Percentiles rank a stretch among this genome's conserved stretches.
Conservation (phyloP, 2,113 vertebrate genomes). For the Orcinus orca region DNA sequence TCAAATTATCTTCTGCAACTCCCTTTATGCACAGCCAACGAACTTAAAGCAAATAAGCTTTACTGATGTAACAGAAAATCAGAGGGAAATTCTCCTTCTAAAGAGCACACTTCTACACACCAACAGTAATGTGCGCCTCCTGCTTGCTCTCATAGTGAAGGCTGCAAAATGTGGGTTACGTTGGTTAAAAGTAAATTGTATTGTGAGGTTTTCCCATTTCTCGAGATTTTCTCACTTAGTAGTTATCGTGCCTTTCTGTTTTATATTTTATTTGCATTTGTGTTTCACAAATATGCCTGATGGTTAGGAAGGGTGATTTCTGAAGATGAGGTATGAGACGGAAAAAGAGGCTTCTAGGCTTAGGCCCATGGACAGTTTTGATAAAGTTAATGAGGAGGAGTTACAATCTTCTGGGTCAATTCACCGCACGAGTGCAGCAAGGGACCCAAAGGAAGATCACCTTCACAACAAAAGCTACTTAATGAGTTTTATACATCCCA, state of each 20-base stretch:
- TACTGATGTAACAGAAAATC: not conserved
- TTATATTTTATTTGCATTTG: not conserved
- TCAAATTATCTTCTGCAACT: not conserved
- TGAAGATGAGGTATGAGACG: not conserved
- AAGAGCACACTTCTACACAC: not conserved
- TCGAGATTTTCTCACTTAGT: not conserved
- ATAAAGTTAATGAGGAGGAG: not conserved
- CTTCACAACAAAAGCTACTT: not conserved
- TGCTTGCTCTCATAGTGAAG: not conserved
- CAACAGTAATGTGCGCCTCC: not conserved
- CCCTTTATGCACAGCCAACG: not conserved
- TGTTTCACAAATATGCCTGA: slow-evolving; percentile 7
- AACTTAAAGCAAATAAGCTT: not conserved
- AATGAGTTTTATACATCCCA: not conserved
- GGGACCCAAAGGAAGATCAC: not conserved
- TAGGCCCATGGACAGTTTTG: not conserved
- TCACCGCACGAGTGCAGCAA: not conserved
- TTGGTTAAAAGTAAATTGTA: not conserved
- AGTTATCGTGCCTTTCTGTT: not conserved
- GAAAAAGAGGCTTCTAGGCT: not conserved
- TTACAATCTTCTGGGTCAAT: not conserved
- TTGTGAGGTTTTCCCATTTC: not conserved
- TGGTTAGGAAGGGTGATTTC: not conserved
- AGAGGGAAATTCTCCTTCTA: not conserved
- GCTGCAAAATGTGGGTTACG: not conserved